Percentiles rank a stretch among this genome's conserved stretches.
Conservation (phyloP, 2,113 vertebrate species). For the Orthonyx spaldingii region DNA sequence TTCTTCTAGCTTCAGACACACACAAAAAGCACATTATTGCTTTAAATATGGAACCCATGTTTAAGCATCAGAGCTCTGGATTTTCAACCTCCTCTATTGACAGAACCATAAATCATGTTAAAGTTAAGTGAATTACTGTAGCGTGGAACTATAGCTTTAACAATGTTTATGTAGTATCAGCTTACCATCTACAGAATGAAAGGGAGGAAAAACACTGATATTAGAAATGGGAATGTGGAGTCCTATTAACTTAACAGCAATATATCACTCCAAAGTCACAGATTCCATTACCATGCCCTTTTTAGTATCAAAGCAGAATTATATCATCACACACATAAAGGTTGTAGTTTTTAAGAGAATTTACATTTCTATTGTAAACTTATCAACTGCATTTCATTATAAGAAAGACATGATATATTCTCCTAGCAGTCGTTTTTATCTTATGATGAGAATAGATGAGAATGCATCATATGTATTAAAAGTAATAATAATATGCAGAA, state of each 20-base stretch:
- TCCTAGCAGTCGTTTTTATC: conserved; percentile 34
- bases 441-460: not conserved
- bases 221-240: conserved; percentile 60
- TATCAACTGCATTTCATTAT: conserved; percentile 54
- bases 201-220: conserved; percentile 44
- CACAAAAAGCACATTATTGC: conserved; percentile 74
- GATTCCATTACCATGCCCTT: conserved; percentile 45
- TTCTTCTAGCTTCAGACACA: conserved; percentile 16
- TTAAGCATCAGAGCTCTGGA: conserved; percentile 68
- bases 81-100: conserved; percentile 83
- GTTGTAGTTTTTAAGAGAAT: conserved; percentile 41
- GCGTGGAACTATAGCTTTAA: conserved; percentile 84
- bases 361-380: conserved; percentile 55
- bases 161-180: conserved; percentile 83
- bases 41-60: conserved; percentile 78
- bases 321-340: conserved; percentile 37
- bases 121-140: conserved; percentile 93
- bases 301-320: conserved; percentile 49
- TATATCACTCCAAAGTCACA: conserved; percentile 65
- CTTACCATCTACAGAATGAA: conserved; percentile 77
- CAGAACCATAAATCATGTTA: conserved; percentile 91
- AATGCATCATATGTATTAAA: conserved; percentile 13
- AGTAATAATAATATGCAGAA: conserved; percentile 9
- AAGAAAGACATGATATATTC: conserved; percentile 37
- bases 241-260: conserved; percentile 67